Conservation (phyloP, 2,797 vertebrate genomes). For the Fundulus diaphanus region DNA sequence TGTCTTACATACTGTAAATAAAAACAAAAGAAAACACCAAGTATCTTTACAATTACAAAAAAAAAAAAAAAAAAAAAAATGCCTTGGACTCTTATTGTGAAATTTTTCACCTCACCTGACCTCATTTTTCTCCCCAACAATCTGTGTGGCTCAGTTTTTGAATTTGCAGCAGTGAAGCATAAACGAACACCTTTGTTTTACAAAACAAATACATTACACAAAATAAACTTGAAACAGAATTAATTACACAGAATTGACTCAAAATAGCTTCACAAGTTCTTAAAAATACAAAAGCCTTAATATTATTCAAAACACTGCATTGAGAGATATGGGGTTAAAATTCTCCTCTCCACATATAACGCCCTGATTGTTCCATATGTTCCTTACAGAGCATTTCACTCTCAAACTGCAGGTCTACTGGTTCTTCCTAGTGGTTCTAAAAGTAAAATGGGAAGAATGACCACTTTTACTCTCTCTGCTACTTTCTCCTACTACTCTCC, state of each 20-base stretch:
- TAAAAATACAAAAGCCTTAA: neutral
- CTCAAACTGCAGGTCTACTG: neutral
- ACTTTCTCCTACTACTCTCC: no score
- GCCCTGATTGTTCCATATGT: neutral
- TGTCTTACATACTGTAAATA: conserved; percentile 79
- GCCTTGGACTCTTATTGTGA: conserved; percentile 46
- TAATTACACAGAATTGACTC: neutral
- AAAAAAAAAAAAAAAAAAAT: conserved; percentile 52
- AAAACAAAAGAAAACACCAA: conserved; percentile 64
- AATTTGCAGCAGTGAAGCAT: no score
- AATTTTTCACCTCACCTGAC: neutral
- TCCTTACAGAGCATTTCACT: neutral
- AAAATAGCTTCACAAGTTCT: neutral
- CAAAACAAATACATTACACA: no score
- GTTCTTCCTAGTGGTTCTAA: no score
- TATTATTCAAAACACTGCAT: neutral
- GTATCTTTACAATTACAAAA: conserved; percentile 77
- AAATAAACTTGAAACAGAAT: no score
- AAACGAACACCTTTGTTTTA: no score
- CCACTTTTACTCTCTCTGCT: no score
- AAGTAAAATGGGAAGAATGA: neutral
- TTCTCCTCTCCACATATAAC: neutral
- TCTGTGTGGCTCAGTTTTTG: no score
- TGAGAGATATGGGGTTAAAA: neutral
- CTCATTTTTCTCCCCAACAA: no score